Evolutionary conservation across 1,140 invertebrate species (phyloP), one percentile per base, ranked within the genome.

Genomic region (Dufourea novaeangliae): DNA sequence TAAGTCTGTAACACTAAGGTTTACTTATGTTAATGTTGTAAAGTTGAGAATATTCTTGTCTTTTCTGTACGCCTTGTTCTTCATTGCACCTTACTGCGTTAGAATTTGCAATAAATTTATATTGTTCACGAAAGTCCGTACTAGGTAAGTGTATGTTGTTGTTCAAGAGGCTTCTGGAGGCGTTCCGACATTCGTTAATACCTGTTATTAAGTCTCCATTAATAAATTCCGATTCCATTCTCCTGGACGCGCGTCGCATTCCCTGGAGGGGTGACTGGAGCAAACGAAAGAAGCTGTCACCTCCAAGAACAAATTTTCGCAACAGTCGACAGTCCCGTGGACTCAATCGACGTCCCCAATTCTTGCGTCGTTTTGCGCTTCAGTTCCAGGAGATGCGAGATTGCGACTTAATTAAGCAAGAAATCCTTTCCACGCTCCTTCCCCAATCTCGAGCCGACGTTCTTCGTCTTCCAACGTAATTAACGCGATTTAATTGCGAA

Each of bases 341-440:
- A 25, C 8, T 22, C 44, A 56, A n/a, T 34, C 29, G 29, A 14
- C 25, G 44, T 68, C 29, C 50, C 44, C 12, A 29, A 52, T 50
- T 73, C 41, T 22, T 44, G 32, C 39, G 12, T 41, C 70, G 34
- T 77, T 63, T 57, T 20, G 37, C 50, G 39, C 69, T 64, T 78
- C 70, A 37, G 41, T 32, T 79, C 27, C 25, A 46, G 57, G n/a
- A 20, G 66, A 50, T 41, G 64, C 64, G n/a, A 79, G 79, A 79
- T 75, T 71, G 67, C 39, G 29, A 66, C 39, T 77, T 71, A 81
- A 82, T 81, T 81, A 81, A 67, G 46, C 22, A 59, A 29, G 69
- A 54, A 72, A 79, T 50, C 57, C 57, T 20, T 11, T 3, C 29
- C 5, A 61, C 1, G 17, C 8, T 34, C 29, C 54, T 63, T 32